Base-by-base conservation (phyloP, 2,113 vertebrate genomes). In the Sinosuthora webbiana region DNA sequence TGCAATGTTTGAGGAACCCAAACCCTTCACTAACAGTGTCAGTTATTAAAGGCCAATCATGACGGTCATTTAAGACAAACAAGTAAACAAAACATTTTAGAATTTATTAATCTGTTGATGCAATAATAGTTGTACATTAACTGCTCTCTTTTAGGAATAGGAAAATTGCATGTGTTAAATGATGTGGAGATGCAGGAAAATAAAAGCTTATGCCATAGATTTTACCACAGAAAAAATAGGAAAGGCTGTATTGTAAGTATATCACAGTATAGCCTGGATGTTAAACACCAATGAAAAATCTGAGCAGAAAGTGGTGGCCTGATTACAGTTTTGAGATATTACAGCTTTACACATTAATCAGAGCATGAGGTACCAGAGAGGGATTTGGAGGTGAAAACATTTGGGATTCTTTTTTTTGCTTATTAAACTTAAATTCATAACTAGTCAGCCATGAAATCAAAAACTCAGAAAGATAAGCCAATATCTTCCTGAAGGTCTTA, bases 361-460 rank as follows among this genome's bases (percentile, higher is more conserved):
- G 41, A 69, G 31, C 7, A 35, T 45, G 50, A 88, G 57, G 18
- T 25, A 94, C 15, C 21, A 90, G 45, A 79, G 37, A 60, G 15
- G 9, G 18, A 11, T 30, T 45, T n/a, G 31, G 52, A 84, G 37
- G 24, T 52, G 25, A 82, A 93, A 90, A 79, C 1, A 23, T 10
- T 10, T 47, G 30, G 31, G 35, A 35, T 28, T 31, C 0, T 31
- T 24, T 47, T 77, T 11, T 57, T 68, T 22, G 10, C 10, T 6
- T 80, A 65, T 89, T 90, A 83, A 86, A 88, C 24, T 86, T 93
- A 64, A 93, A 89, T 77, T 63, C 35, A 18, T 89, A 86, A 35
- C 35, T 78, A 89, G 60, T 70, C 73, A 92, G 63, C 76, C 59
- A n/a, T 92, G 86, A 90, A 92, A 95, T 94, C 75, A 92, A 52